Percentiles rank a stretch among this genome's conserved stretches.
Conservation (phyloP, 2,888 invertebrate species). For the Mesopsocus fuscifrons region DNA sequence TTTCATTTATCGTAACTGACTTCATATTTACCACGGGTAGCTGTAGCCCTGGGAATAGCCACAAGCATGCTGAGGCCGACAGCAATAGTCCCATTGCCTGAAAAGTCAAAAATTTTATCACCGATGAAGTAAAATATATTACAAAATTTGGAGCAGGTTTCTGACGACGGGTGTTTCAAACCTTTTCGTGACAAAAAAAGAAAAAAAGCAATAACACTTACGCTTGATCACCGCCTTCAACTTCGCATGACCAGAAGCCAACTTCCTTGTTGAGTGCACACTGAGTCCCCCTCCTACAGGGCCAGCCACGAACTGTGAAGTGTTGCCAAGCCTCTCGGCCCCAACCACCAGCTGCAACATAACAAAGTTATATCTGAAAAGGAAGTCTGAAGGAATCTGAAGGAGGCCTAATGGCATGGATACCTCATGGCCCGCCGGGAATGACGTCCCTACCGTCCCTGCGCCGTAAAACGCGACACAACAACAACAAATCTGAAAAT, state of each 20-base stretch:
- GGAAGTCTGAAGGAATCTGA: no score
- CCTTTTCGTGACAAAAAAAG: no score
- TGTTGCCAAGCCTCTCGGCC: slow-evolving; percentile 43
- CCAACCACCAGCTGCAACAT: slow-evolving; percentile 22
- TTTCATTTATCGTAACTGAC: no score
- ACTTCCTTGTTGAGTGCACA: slow-evolving; percentile 55
- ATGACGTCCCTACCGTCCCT: no score
- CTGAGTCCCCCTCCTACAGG: slow-evolving; percentile 46
- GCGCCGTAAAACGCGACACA: no score
- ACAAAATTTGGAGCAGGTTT: no score
- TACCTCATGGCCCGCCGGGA: no score
- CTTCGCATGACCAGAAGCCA: slow-evolving; percentile 71
- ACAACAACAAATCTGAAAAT: no score
- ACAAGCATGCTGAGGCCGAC: slow-evolving; percentile 61
- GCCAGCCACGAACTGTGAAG: slow-evolving; percentile 65
- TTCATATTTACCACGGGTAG: slow-evolving; percentile 68
- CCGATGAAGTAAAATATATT: neutral
- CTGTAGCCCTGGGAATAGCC: slow-evolving; percentile 65
- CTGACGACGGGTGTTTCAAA: no score
- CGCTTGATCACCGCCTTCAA: slow-evolving; percentile 39
- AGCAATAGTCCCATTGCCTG: slow-evolving; percentile 61
- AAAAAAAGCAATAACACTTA: no score
- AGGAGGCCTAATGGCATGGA: no score
- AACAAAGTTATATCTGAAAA: slow-evolving; percentile 14
- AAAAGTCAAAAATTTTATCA: slow-evolving; percentile 27